Base-by-base conservation (phyloP, 2,797 vertebrate genomes). In the Phylloscopus collybita region DNA sequence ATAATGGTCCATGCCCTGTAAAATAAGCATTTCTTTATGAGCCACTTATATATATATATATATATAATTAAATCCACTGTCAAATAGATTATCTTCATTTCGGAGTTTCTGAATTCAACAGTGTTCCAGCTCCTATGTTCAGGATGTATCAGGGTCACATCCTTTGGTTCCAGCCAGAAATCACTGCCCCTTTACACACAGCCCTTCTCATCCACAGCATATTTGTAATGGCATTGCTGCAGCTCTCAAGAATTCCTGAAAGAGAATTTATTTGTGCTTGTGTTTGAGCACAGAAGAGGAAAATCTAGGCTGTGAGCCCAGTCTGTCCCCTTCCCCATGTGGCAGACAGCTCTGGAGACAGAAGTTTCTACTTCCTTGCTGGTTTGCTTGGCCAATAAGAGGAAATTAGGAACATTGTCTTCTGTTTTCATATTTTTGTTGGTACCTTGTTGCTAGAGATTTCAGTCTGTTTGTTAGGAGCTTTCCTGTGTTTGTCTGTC, bases 41-140 rank as follows among this genome's bases (percentile, higher is more conserved):
- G 8, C 5, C 26, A 9, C 21, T 42, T 51, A 13, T 0, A 5
- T 11, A 34, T 34, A 34, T 11, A 34, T 34, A 34, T 34, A 34
- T 34, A 10, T 19, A 69, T 53, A 32, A 51, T 12, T 57, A 72
- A 80, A 59, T 26, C 45, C 23, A 40, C 45, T 71, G 4, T 38
- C 47, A 54, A 19, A 66, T 10, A 51, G 12, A 14, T 74, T 67
- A 12, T 4, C 17, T 74, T 53, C 20, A 17, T 81, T 56, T 25
- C 30, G 32, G 15, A 70, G 27, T 64, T 59, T 38, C 40, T 82
- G 47, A 69, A 27, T 56, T 34, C 32, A 62, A 0, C 20, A 49
- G 49, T 0, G 0, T 83, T 74, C 34, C 45, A 61, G 29, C 34
- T 81, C 34, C 0, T 3, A 7, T 50, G 19, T 61, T 92, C 42